A percentile compares a stretch with the other conserved stretches of the same genome.
Evolutionary conservation across 1,140 invertebrate genomes (phyloP).

Genomic region (Bursaphelenchus mucronatus): DNA sequence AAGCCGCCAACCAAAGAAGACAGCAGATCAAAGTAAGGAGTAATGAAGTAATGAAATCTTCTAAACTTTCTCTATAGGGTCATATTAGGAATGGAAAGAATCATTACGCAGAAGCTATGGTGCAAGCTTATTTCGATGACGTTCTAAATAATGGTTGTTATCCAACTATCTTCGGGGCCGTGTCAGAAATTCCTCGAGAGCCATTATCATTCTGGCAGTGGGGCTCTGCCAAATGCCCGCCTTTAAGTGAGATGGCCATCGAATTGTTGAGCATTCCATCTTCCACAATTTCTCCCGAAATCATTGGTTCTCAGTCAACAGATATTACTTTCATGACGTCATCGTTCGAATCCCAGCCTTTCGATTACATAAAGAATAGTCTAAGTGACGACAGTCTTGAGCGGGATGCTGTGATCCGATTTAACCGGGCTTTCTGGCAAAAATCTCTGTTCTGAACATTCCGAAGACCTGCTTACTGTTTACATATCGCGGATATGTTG

Average conservation of each 20-base stretch:
- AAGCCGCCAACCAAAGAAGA: conserved; percentile 33
- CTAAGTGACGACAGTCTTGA: conserved; percentile 32
- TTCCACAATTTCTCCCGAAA: conserved; percentile 34
- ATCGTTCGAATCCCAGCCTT: conserved; percentile 14
- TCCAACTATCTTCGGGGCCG: conserved; percentile 19
- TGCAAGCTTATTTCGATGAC: conserved; percentile 49
- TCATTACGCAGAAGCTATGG: conserved; percentile 38
- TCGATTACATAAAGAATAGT: conserved; percentile 19
- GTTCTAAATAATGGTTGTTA: conserved; percentile 23
- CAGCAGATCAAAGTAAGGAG: conserved; percentile 23
- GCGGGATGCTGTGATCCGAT: conserved; percentile 45
- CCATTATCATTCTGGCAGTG: conserved; percentile 41
- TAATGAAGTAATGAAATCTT: conserved; percentile 14
- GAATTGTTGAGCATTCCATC: conserved; percentile 44
- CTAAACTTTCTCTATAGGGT: conserved; percentile 28
- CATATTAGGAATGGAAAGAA: conserved; percentile 31
- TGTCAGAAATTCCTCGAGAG: conserved; percentile 2
- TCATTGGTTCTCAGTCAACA: conserved; percentile 11
- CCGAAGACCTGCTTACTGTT: conserved; percentile 27
- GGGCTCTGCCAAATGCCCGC: conserved; percentile 25
- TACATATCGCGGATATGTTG: no score
- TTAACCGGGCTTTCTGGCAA: conserved; percentile 34
- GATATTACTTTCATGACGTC: conserved; percentile 8
- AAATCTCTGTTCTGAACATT: conserved; percentile 19
- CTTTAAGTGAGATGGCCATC: conserved; percentile 42